Conservation (phyloP, 2,888 invertebrate genomes). For the Volucella bombylans region DNA sequence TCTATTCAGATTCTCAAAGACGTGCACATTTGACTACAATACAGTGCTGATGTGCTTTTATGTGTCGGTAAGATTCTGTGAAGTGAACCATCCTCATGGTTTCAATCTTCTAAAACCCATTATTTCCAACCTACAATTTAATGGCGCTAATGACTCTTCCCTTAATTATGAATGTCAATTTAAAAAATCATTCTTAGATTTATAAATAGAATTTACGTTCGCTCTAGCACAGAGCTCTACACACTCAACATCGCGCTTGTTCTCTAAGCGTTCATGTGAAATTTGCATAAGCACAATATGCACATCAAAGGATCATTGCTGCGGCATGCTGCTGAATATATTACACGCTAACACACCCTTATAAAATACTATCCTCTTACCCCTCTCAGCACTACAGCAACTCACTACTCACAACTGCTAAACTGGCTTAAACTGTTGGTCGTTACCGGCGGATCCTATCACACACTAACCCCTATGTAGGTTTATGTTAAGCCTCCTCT, state of each 20-base stretch:
- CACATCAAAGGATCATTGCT: conserved; percentile 50
- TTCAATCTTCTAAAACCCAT: too few relatives aligned
- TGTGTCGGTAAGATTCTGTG: too few relatives aligned
- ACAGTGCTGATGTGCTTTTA: too few relatives aligned
- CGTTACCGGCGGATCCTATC: conserved; percentile 12
- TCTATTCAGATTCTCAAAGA: too few relatives aligned
- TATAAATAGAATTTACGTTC: conserved; percentile 47
- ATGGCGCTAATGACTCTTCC: not conserved
- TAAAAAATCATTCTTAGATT: conserved; percentile 8
- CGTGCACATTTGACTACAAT: too few relatives aligned
- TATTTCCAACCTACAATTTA: too few relatives aligned
- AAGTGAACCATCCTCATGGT: too few relatives aligned
- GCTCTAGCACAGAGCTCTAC: conserved; percentile 23
- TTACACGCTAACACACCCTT: not conserved
- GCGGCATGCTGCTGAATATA: conserved; percentile 51
- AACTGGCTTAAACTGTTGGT: conserved; percentile 45
- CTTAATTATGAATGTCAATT: conserved; percentile 24
- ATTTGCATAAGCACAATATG: conserved; percentile 56
- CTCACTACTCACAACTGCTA: conserved; percentile 11
- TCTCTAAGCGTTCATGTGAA: conserved; percentile 27
- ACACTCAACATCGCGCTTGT: not conserved
- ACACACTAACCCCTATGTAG: conserved; percentile 16
- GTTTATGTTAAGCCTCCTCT: conserved; percentile 33
- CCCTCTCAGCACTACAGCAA: not conserved
- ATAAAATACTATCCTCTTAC: not conserved